Percentiles rank a stretch among this genome's conserved stretches.
phyloP scores from a whole-genome alignment of 1,140 invertebrate genomes.

The Papilio polytes region DNA sequence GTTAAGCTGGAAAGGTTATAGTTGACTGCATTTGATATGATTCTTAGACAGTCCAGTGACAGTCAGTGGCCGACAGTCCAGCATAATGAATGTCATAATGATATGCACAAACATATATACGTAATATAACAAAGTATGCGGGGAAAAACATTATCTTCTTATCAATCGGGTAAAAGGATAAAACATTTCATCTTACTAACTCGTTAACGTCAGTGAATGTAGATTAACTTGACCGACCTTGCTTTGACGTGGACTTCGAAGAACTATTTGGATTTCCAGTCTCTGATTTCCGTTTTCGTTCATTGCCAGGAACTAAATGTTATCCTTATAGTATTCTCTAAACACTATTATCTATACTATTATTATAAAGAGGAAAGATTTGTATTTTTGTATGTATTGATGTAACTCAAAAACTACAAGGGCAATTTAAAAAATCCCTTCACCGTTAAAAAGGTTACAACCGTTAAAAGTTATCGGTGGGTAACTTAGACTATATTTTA shows the following conservation, averaged over 20 bases:
- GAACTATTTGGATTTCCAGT: not conserved
- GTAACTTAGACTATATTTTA: too few relatives aligned
- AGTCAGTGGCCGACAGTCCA: too few relatives aligned
- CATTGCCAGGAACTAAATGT: not conserved
- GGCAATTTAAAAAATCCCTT: too few relatives aligned
- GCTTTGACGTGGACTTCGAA: slow-evolving; percentile 10
- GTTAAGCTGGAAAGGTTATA: not conserved
- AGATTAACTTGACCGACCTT: not conserved
- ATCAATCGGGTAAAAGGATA: not conserved
- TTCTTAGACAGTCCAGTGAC: too few relatives aligned
- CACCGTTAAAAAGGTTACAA: too few relatives aligned
- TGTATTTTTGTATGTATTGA: too few relatives aligned
- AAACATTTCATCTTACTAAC: not conserved
- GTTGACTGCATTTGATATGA: too few relatives aligned
- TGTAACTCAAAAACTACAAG: too few relatives aligned
- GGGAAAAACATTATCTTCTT: not conserved
- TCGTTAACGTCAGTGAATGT: not conserved
- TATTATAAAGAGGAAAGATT: too few relatives aligned
- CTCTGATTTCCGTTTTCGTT: not conserved
- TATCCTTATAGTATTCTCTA: not conserved
- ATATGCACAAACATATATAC: too few relatives aligned
- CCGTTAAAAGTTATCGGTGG: too few relatives aligned
- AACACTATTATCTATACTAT: not conserved
- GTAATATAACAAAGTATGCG: not conserved
- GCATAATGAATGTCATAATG: too few relatives aligned